Evolutionary conservation across 1,140 invertebrate species (phyloP).

Genomic region (Steinernema feltiae): DNA sequence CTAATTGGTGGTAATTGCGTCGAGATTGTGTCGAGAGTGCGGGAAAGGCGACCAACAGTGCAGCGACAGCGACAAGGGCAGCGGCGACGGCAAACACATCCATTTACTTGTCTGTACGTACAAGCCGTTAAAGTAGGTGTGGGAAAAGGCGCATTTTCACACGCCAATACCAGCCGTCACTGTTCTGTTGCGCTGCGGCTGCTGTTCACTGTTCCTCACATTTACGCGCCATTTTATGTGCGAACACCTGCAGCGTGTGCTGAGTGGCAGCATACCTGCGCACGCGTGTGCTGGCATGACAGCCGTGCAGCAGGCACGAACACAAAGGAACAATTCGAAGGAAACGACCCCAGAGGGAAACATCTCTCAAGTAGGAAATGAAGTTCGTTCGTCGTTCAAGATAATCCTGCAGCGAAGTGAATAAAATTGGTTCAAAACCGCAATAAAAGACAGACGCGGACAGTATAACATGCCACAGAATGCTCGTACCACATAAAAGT

Average conservation of each 20-base stretch:
- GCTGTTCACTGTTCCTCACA: background rate
- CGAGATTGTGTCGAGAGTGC: background rate
- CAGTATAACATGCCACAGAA: no score
- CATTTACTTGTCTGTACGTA: background rate
- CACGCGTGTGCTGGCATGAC: background rate
- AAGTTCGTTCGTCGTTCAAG: no score
- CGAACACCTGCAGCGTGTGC: background rate
- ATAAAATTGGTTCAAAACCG: no score
- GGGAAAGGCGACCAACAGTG: background rate
- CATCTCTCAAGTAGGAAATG: no score
- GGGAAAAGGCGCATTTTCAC: background rate
- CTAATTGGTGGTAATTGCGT: slow-evolving; percentile 1
- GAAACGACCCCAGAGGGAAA: background rate
- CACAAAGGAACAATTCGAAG: background rate
- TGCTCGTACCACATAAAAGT: no score
- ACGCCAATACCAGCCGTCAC: no score
- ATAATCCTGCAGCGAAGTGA: no score
- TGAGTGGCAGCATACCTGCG: background rate
- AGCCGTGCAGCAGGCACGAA: background rate
- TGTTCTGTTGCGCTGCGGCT: no score
- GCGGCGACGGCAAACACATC: no score
- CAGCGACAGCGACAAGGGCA: no score
- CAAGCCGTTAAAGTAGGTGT: slow-evolving; percentile 1
- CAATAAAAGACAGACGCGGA: no score
- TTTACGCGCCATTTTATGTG: background rate